Conservation (phyloP, 2,797 vertebrate genomes). For the Sphenopsis melanotis region DNA sequence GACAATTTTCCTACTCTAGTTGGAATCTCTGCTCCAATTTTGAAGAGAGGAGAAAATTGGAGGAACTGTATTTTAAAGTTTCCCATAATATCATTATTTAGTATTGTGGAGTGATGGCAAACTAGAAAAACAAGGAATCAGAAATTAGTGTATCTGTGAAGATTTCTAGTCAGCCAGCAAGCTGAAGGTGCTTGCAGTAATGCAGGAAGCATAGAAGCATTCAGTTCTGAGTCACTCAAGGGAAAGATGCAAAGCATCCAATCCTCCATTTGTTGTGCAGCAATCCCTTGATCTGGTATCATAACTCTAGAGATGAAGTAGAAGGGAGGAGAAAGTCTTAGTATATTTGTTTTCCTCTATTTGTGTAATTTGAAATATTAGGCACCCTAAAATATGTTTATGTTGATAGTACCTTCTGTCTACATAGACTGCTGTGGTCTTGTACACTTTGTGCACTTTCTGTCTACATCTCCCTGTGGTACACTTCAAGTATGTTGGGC, state of each 20-base stretch:
- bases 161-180: neutral
- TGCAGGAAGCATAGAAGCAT: neutral
- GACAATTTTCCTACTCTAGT: neutral
- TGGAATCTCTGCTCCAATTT: neutral
- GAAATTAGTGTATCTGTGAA: neutral
- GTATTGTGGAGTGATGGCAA: neutral
- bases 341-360: neutral
- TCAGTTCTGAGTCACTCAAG: neutral
- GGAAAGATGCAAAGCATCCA: neutral
- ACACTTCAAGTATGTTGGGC: neutral
- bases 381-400: neutral
- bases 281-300: neutral
- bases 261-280: rapidly evolving
- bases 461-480: neutral
- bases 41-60: neutral
- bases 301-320: neutral
- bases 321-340: neutral
- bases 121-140: neutral
- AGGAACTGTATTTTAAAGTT: neutral
- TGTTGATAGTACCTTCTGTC: neutral
- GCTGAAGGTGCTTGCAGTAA: neutral
- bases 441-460: too few species aligned
- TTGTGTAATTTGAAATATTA: neutral
- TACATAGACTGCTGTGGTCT: neutral
- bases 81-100: neutral